phyloP scores from a whole-genome alignment of 2,113 vertebrate genomes.

The Dasyurus viverrinus region DNA sequence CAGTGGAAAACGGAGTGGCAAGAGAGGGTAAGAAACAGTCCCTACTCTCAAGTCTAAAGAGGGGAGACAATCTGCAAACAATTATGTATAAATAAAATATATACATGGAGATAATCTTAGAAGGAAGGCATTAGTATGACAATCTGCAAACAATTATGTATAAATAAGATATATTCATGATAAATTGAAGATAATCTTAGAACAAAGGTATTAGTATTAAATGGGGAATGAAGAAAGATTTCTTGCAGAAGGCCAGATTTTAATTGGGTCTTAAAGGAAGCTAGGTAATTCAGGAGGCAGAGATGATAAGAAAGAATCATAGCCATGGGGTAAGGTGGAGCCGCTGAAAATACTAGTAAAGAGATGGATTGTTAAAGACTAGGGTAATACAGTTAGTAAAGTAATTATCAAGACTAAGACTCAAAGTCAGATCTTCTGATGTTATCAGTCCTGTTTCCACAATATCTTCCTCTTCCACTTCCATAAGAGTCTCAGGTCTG shows the following conservation, averaged over 20 bases:
- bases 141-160: background rate
- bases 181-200: background rate
- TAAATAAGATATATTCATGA: background rate
- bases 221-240: background rate
- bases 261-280: background rate
- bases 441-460: background rate
- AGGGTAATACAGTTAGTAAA: background rate
- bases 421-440: background rate
- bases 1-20: background rate
- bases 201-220: background rate
- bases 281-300: background rate
- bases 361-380: background rate
- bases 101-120: background rate
- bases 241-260: background rate
- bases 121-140: background rate
- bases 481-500: background rate
- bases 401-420: background rate
- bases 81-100: background rate
- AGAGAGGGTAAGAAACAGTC: background rate
- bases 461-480: background rate
- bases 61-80: background rate
- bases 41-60: background rate
- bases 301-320: background rate
- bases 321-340: background rate
- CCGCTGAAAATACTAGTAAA: background rate